Percentiles rank a stretch among this genome's conserved stretches.
phyloP scores from a whole-genome alignment of 2,113 vertebrate species.

The Ancistrus triradiatus region DNA sequence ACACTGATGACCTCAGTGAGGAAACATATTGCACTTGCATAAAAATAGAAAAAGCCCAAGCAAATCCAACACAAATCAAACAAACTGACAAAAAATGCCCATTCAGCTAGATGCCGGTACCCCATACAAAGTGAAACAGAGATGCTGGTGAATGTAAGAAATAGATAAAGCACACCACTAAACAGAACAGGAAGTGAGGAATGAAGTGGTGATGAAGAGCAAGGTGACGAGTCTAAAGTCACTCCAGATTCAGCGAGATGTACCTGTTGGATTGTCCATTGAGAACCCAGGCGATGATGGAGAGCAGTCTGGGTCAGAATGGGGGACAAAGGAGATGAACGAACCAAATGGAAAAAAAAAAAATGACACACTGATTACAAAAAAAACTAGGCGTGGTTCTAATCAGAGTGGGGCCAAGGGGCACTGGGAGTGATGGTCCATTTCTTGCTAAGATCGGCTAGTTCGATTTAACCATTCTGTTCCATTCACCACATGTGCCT shows the following conservation, averaged over 20 bases:
- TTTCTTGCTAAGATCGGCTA: no score
- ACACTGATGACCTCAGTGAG: no score
- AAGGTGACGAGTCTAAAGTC: conserved; percentile 16
- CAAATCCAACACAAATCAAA: background rate
- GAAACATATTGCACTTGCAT: no score
- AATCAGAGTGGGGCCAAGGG: no score
- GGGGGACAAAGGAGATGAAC: conserved; percentile 10
- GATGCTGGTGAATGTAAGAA: background rate
- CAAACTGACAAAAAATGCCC: background rate
- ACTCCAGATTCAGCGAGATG: conserved; percentile 33
- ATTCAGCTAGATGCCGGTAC: conserved; percentile 4
- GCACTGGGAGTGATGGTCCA: no score
- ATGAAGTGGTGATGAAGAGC: background rate
- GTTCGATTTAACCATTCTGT: no score
- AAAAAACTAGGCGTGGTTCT: conserved; percentile 3
- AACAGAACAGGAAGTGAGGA: background rate
- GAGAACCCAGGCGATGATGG: conserved; percentile 27
- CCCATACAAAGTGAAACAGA: background rate
- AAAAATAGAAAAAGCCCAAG: no score
- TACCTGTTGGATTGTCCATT: conserved; percentile 42
- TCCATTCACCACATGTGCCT: no score
- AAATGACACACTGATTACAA: no score
- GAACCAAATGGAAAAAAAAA: conserved; percentile 28
- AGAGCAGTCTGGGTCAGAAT: conserved; percentile 25
- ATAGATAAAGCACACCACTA: conserved; percentile 13